These are phyloP conservation scores for Lagopus muta DNA, from an alignment of 2,113 vertebrate genomes.

Conservation along the genomic window DNA sequence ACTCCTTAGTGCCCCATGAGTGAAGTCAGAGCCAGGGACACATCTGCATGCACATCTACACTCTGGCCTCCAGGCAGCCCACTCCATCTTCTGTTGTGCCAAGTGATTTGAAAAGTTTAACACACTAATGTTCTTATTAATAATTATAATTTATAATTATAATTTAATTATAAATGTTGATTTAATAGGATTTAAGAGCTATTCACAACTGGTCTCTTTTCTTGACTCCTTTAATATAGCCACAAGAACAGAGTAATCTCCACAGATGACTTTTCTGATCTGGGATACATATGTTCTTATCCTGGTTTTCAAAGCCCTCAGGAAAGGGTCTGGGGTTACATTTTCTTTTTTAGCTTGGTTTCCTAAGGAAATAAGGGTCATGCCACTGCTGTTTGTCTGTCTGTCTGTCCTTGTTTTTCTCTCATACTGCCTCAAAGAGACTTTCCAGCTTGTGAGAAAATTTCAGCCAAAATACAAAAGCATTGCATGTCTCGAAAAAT, in stretches of 20 bases:
- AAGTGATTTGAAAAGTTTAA: not conserved
- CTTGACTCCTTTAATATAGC: not conserved
- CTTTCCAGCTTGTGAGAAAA: slow-evolving; percentile 7
- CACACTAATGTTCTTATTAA: not conserved
- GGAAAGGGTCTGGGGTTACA: slow-evolving; percentile 47
- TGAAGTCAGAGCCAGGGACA: not conserved
- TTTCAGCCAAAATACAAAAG: not conserved
- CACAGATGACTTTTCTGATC: not conserved
- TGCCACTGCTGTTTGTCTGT: slow-evolving; percentile 28
- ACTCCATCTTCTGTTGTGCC: not conserved
- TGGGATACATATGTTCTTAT: not conserved
- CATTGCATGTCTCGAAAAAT: not conserved
- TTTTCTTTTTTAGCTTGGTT: slow-evolving; percentile 60
- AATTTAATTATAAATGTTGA: not conserved
- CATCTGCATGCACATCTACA: not conserved
- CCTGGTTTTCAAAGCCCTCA: slow-evolving; percentile 26
- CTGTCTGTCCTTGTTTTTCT: slow-evolving; percentile 53
- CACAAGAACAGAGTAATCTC: not conserved
- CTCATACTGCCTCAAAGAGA: slow-evolving; percentile 38
- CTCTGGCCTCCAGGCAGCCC: not conserved
- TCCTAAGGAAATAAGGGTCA: slow-evolving; percentile 44
- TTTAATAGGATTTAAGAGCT: not conserved
- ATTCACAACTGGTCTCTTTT: not conserved
- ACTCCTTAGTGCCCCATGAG: not conserved
- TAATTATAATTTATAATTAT: not conserved